Evolutionary conservation across 2,113 vertebrate species (phyloP).

Genomic region (Brachirus orientalis): DNA sequence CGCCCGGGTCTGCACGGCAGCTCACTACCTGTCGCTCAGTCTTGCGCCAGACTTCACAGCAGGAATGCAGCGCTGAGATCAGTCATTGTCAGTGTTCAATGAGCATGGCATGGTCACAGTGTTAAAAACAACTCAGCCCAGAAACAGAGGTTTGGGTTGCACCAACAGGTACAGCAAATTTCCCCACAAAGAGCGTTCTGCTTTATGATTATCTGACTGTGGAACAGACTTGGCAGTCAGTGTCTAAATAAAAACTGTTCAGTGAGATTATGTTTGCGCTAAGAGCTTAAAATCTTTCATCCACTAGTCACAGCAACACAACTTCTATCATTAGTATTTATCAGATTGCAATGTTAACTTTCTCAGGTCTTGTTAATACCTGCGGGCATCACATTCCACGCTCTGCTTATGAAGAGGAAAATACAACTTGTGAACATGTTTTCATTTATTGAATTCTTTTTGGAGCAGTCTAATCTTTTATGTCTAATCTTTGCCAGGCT

Average conservation of each 20-base stretch:
- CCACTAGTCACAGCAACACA: neutral
- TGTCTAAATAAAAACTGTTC: too few relatives aligned
- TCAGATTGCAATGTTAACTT: too few relatives aligned
- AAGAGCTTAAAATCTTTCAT: neutral
- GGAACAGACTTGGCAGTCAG: too few relatives aligned
- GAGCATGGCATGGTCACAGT: constrained; percentile 69
- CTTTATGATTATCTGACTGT: constrained; percentile 47
- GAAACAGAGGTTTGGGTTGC: constrained; percentile 75
- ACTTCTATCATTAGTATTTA: neutral
- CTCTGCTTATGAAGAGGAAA: constrained; percentile 17
- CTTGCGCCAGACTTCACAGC: constrained; percentile 72
- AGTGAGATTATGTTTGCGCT: neutral
- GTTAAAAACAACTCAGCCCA: constrained; percentile 74
- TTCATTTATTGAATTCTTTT: constrained; percentile 21
- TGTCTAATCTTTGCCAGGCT: constrained; percentile 5
- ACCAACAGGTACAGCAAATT: constrained; percentile 65
- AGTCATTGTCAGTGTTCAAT: constrained; percentile 78
- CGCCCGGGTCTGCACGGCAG: neutral
- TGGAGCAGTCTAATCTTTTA: neutral
- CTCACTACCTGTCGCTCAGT: constrained; percentile 68
- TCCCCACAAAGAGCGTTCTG: constrained; percentile 58
- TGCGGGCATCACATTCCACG: constrained; percentile 1
- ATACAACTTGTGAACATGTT: constrained; percentile 15
- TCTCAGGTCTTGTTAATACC: constrained; percentile 8
- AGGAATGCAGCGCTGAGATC: constrained; percentile 77